These are phyloP conservation scores for Hirundichthys speculiger DNA, from an alignment of 2,113 vertebrate genomes.

Conservation along the genomic window DNA sequence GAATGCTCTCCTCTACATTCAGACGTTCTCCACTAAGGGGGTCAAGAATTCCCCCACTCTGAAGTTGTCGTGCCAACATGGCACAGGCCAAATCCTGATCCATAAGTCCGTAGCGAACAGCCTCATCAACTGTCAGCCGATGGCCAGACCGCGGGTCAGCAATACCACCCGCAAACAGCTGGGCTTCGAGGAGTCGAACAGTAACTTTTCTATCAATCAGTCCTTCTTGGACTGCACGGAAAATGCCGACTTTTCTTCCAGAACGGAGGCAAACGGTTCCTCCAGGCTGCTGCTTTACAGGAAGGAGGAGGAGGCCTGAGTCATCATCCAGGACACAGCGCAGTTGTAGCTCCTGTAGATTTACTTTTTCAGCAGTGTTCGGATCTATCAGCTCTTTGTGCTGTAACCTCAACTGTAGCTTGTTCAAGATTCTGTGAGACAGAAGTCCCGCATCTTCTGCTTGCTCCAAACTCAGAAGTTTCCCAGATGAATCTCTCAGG, in stretches of 20 bases:
- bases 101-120: slow-evolving; percentile 83
- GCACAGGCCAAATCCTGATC: slow-evolving; percentile 90
- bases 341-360: slow-evolving; percentile 81
- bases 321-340: slow-evolving; percentile 84
- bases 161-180: slow-evolving; percentile 94
- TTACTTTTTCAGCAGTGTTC: slow-evolving; percentile 89
- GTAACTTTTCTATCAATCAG: slow-evolving; percentile 88
- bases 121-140: slow-evolving; percentile 85
- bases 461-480: slow-evolving; percentile 79
- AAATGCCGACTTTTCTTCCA: slow-evolving; percentile 88
- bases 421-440: slow-evolving; percentile 66
- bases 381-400: slow-evolving; percentile 89
- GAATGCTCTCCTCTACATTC: slow-evolving; percentile 85
- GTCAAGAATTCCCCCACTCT: slow-evolving; percentile 88
- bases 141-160: slow-evolving; percentile 91
- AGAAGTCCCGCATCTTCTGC: slow-evolving; percentile 80
- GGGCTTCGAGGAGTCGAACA: slow-evolving; percentile 87
- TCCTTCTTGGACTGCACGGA: slow-evolving; percentile 89
- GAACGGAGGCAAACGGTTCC: slow-evolving; percentile 87
- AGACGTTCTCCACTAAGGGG: slow-evolving; percentile 81
- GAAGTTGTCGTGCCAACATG: slow-evolving; percentile 87
- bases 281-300: slow-evolving; percentile 87
- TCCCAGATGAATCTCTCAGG: slow-evolving; percentile 63
- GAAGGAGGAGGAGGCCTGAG: slow-evolving; percentile 86
- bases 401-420: slow-evolving; percentile 76